Conservation (phyloP, 2,113 vertebrate species). For the Coregonus clupeaformis region DNA sequence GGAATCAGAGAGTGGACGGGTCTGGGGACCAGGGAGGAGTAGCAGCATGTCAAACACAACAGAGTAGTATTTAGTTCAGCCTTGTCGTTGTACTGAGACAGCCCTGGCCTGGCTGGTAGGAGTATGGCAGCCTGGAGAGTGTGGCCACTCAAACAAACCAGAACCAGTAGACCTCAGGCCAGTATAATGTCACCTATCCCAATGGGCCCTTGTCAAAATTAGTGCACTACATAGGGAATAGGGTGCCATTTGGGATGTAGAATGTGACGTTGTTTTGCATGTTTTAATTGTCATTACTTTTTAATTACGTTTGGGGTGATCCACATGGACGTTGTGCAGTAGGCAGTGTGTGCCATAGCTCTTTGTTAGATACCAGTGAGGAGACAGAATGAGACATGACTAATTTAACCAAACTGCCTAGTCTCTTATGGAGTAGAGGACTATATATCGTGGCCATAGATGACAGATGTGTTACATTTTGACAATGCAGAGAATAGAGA, state of each 20-base stretch:
- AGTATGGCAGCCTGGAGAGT: not conserved
- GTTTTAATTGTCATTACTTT: conserved; percentile 59
- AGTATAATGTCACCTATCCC: not conserved
- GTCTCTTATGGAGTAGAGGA: not conserved
- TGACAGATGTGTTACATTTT: not conserved
- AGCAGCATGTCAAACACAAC: conserved; percentile 59
- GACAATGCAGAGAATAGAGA: not conserved
- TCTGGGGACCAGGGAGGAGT: conserved; percentile 51
- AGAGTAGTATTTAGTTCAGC: conserved; percentile 58
- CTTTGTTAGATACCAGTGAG: conserved; percentile 33
- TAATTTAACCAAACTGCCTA: conserved; percentile 45
- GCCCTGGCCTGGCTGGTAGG: not conserved
- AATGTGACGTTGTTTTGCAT: conserved; percentile 39
- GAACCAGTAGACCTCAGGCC: not conserved
- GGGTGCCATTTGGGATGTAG: not conserved
- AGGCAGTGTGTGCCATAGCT: not conserved
- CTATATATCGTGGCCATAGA: too few relatives aligned
- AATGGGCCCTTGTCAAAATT: too few relatives aligned
- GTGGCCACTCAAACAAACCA: not conserved
- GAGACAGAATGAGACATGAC: conserved; percentile 49
- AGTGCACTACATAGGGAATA: not conserved
- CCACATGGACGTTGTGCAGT: conserved; percentile 23
- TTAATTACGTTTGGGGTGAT: conserved; percentile 26
- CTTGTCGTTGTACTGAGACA: not conserved
- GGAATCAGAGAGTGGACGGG: conserved; percentile 52